phyloP scores from a whole-genome alignment of 2,113 vertebrate species.

The Climacteris rufus region DNA sequence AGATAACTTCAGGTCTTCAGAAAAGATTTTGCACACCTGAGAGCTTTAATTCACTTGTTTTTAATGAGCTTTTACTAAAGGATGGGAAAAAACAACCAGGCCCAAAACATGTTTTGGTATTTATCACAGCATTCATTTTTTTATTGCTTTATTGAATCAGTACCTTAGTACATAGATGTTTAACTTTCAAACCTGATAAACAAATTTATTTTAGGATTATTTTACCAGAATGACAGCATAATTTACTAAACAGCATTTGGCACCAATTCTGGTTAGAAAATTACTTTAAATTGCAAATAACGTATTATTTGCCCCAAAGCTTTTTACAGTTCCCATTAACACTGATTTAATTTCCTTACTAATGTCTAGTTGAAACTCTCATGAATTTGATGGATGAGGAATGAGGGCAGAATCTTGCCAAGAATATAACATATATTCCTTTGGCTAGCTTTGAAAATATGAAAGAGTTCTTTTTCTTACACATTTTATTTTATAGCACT shows the following conservation, averaged over 20 bases:
- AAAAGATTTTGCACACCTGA: not conserved
- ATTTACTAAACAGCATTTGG: not conserved
- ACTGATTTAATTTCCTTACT: not conserved
- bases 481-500: not conserved
- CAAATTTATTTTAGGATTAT: not conserved
- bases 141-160: not conserved
- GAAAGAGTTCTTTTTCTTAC: not conserved
- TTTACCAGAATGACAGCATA: not conserved
- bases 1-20: not conserved
- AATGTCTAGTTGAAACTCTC: not conserved
- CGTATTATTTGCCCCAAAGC: not conserved
- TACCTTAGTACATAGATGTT: not conserved
- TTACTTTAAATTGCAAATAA: not conserved
- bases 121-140: not conserved
- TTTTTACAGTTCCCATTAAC: not conserved
- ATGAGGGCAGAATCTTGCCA: not conserved
- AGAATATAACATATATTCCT: not conserved
- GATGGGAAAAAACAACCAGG: not conserved
- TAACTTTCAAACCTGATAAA: not conserved
- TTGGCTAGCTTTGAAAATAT: slow-evolving; percentile 12
- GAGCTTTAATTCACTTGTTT: not conserved
- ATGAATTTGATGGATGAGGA: not conserved
- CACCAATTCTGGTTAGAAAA: not conserved
- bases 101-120: not conserved
- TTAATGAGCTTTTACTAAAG: not conserved